Evolutionary conservation across 1,140 invertebrate genomes (phyloP).

Genomic region (Polypedilum vanderplanki): DNA sequence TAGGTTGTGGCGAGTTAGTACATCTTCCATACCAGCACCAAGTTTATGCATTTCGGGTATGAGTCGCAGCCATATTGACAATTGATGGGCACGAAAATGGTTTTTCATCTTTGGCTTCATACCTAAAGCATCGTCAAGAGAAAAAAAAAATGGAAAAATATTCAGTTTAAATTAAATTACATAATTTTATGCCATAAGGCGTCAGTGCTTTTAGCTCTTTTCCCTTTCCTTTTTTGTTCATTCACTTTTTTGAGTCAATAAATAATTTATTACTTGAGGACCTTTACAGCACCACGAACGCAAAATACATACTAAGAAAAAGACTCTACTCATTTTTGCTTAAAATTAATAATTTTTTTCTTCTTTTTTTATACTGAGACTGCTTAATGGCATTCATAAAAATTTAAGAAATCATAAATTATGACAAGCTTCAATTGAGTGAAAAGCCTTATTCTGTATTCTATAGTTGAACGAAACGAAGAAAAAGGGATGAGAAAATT

Average conservation of each 20-base stretch:
- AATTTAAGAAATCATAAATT: constrained; percentile 14
- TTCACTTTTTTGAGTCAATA: constrained; percentile 2
- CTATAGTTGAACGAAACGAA: neutral
- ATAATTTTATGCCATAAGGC: neutral
- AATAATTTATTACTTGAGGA: constrained; percentile 19
- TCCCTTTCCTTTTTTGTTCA: too few species aligned
- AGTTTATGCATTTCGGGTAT: constrained; percentile 82
- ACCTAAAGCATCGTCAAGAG: constrained; percentile 48
- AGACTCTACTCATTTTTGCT: neutral
- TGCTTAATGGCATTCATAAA: constrained; percentile 18
- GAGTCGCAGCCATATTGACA: constrained; percentile 88
- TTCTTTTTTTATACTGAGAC: neutral
- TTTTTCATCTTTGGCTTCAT: constrained; percentile 86
- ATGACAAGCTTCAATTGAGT: neutral
- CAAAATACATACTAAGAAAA: neutral
- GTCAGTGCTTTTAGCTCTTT: neutral
- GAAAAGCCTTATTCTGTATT: neutral
- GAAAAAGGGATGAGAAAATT: neutral
- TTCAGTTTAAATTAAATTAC: neutral
- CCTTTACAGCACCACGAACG: neutral
- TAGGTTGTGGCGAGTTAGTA: constrained; percentile 72
- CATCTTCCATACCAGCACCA: constrained; percentile 76
- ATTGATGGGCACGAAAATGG: constrained; percentile 87
- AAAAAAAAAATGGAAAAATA: neutral
- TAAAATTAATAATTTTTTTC: neutral